Percentiles rank a stretch among this genome's conserved stretches.
Evolutionary conservation across 2,797 vertebrate species (phyloP).

Genomic region (Odontamblyopus lacepedii): DNA sequence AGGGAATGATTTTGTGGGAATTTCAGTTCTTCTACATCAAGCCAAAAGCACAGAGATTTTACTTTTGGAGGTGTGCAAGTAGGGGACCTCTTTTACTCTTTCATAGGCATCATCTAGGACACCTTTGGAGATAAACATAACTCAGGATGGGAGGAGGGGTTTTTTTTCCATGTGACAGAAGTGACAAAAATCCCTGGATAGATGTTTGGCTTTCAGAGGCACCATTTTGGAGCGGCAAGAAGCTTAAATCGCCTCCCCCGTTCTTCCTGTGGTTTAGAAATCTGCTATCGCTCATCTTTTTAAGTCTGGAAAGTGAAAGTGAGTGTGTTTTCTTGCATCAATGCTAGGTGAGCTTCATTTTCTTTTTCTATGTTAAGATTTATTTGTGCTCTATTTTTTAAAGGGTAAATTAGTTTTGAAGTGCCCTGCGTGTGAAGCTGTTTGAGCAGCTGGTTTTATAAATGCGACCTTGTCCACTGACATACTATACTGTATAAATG

Average conservation of each 20-base stretch:
- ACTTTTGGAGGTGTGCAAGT: slow-evolving; percentile 50
- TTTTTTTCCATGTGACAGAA: slow-evolving; percentile 53
- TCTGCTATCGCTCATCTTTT: slow-evolving; percentile 10
- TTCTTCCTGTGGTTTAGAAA: slow-evolving; percentile 48
- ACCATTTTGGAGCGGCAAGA: slow-evolving; percentile 36
- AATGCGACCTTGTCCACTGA: background rate
- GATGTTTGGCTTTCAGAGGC: slow-evolving; percentile 37
- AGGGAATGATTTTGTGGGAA: slow-evolving; percentile 36
- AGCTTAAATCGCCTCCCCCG: slow-evolving; percentile 46
- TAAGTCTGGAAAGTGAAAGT: slow-evolving; percentile 26
- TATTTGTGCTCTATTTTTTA: background rate
- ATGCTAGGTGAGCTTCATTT: background rate
- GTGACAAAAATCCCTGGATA: slow-evolving; percentile 53
- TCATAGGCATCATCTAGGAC: slow-evolving; percentile 58
- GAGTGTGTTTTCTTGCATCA: slow-evolving; percentile 14
- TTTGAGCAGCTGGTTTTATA: background rate
- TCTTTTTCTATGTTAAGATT: background rate
- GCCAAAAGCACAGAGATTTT: slow-evolving; percentile 47
- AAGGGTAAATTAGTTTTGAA: background rate
- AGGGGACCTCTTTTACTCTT: slow-evolving; percentile 59
- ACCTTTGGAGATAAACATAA: slow-evolving; percentile 70
- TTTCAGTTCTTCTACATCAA: slow-evolving; percentile 41
- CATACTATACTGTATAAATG: background rate
- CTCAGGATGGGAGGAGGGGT: slow-evolving; percentile 10
- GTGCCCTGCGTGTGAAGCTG: background rate